phyloP scores from a whole-genome alignment of 2,888 invertebrate species.

The Meiosimyza decipiens region DNA sequence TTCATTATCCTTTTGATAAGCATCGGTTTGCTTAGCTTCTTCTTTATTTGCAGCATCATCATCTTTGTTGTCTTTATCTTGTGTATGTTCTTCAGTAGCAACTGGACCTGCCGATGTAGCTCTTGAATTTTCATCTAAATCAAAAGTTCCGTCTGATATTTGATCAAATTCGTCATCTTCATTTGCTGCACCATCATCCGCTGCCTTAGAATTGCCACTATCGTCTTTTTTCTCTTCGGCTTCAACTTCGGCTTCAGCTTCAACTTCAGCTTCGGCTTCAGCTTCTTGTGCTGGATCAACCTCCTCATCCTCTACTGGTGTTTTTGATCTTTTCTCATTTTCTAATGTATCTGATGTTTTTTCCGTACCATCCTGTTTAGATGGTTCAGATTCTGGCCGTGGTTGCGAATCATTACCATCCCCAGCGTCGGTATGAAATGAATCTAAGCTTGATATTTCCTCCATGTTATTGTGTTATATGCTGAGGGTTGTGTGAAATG shows the following conservation, averaged over 20 bases:
- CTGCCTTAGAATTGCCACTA: conserved; percentile 37
- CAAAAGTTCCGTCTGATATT: conserved; percentile 59
- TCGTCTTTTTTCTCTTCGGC: conserved; percentile 45
- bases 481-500: conserved; percentile 31
- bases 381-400: conserved; percentile 54
- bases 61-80: conserved; percentile 22
- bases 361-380: conserved; percentile 50
- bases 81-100: conserved; percentile 29
- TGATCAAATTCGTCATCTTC: conserved; percentile 58
- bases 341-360: conserved; percentile 38
- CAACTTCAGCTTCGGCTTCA: conserved; percentile 43
- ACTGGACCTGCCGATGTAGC: conserved; percentile 45
- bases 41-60: conserved; percentile 22
- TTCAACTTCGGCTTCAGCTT: conserved; percentile 41
- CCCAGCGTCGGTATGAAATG: conserved; percentile 50
- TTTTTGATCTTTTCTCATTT: conserved; percentile 27
- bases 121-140: conserved; percentile 56
- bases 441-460: conserved; percentile 63
- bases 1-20: conserved; percentile 40
- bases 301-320: conserved; percentile 58
- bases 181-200: conserved; percentile 37
- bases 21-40: conserved; percentile 24
- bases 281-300: conserved; percentile 38
- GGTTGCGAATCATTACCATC: conserved; percentile 55
- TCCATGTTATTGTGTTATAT: conserved; percentile 53